Conservation (phyloP, 2,113 vertebrate species). For the Stegastes partitus region DNA sequence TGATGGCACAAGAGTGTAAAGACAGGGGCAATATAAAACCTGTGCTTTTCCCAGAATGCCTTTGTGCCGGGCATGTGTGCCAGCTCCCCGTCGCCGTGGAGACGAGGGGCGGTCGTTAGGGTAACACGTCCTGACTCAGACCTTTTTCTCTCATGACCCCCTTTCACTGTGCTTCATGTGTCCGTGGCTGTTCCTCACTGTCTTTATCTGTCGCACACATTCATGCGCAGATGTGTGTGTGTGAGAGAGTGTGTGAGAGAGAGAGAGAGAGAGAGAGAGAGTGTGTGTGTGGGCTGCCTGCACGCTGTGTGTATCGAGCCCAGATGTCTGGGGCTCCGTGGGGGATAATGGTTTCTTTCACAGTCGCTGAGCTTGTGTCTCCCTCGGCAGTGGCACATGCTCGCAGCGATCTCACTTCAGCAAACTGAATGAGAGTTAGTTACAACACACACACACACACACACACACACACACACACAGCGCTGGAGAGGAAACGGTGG, state of each 20-base stretch:
- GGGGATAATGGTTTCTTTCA: conserved; percentile 80
- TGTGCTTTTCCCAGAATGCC: conserved; percentile 81
- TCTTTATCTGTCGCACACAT: conserved; percentile 33
- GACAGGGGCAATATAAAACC: conserved; percentile 85
- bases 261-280: too few relatives aligned
- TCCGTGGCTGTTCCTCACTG: conserved; percentile 24
- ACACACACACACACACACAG: conserved; percentile 16
- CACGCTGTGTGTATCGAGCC: conserved; percentile 56
- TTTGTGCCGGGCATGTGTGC: conserved; percentile 80
- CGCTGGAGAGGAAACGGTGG: conserved; percentile 13
- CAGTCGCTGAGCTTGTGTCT: conserved; percentile 44
- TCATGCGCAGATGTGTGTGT: conserved; percentile 25
- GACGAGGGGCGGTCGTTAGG: conserved; percentile 66
- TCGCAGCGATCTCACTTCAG: conserved; percentile 32
- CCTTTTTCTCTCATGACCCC: conserved; percentile 65
- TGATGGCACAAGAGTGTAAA: conserved; percentile 76
- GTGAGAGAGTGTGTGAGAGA: conserved; percentile 9
- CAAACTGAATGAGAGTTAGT: conserved; percentile 36
- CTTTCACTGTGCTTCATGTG: conserved; percentile 36
- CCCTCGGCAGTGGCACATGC: conserved; percentile 42
- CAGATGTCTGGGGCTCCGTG: conserved; percentile 72
- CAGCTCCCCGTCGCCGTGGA: conserved; percentile 78
- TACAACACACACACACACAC: conserved; percentile 34
- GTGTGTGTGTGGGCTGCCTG: conserved; percentile 45
- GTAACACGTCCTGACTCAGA: conserved; percentile 78